These are phyloP conservation scores for Drosophila colorata DNA, from an alignment of 2,888 invertebrate species.

Conservation along the genomic window DNA sequence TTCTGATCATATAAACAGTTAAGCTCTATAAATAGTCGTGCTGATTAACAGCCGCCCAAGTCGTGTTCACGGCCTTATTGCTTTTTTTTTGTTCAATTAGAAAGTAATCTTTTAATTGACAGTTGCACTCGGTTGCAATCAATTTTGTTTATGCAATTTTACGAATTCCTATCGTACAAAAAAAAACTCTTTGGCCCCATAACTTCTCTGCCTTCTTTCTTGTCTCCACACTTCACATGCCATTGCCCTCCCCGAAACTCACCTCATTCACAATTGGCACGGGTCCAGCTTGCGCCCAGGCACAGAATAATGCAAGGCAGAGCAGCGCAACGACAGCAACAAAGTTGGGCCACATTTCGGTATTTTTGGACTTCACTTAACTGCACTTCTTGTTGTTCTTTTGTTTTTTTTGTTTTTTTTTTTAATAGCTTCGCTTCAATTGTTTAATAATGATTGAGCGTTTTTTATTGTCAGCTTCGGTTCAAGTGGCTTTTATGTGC, in stretches of 20 bases:
- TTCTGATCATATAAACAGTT: constrained; percentile 55
- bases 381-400: constrained; percentile 36
- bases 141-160: constrained; percentile 3
- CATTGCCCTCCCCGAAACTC: constrained; percentile 50
- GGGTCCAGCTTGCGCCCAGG: constrained; percentile 79
- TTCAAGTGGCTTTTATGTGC: constrained; percentile 27
- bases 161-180: constrained; percentile 34
- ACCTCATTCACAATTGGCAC: constrained; percentile 84
- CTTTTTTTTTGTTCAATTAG: constrained; percentile 44
- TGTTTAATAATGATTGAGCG: constrained; percentile 36
- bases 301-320: constrained; percentile 62
- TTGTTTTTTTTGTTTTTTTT: constrained; percentile 21
- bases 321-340: constrained; percentile 63
- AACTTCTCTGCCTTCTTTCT: constrained; percentile 18
- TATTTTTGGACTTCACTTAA: constrained; percentile 24
- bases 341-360: constrained; percentile 76
- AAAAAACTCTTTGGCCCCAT: constrained; percentile 10
- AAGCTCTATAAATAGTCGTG: constrained; percentile 52
- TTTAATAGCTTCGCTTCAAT: constrained; percentile 34
- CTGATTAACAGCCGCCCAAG: constrained; percentile 64
- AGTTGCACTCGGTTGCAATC: constrained; percentile 37
- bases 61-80: constrained; percentile 44
- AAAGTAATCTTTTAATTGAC: constrained; percentile 64
- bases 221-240: constrained; percentile 6
- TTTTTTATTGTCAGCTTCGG: constrained; percentile 42